Base-by-base conservation (phyloP, 2,888 invertebrate genomes). In the Arge pagana region DNA sequence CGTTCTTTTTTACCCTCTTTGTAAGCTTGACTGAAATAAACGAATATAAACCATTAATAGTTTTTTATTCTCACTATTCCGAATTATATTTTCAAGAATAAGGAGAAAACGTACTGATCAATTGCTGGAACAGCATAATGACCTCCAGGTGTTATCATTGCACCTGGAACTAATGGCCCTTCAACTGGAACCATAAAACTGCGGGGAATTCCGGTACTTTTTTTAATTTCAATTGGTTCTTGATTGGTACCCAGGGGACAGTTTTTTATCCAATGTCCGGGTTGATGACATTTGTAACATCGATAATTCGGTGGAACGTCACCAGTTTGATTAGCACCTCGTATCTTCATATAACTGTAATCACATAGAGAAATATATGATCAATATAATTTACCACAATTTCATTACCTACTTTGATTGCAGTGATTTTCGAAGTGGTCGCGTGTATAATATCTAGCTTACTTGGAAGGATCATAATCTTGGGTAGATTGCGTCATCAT, bases 391-490 rank as follows among this genome's bases (percentile, higher is more conserved):
- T n/a, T n/a, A n/a, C n/a, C n/a, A n/a, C n/a, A n/a, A n/a, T n/a
- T n/a, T n/a, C n/a, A n/a, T n/a, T n/a, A n/a, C n/a, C n/a, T n/a
- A n/a, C n/a, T n/a, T n/a, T n/a, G n/a, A n/a, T n/a, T n/a, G n/a
- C n/a, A n/a, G n/a, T n/a, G n/a, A n/a, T n/a, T n/a, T n/a, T n/a
- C n/a, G n/a, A n/a, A n/a, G n/a, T n/a, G n/a, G n/a, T n/a, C n/a
- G n/a, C n/a, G n/a, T n/a, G n/a, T n/a, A n/a, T n/a, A n/a, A n/a
- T n/a, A n/a, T n/a, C n/a, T n/a, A 30, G 77, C 88, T 86, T 84
- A 98, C 95, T 95, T 95, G 79, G 94, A 91, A 58, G 96, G 94
- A 78, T 96, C 95, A 81, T 97, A 99, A 74, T 96, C 96, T 75
- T 90, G 89, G 24, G 96, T 96, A 23, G 97, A 96, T 77, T 97